A percentile compares a stretch with the other conserved stretches of the same genome.
These are phyloP conservation scores for Marcusenius ussheri DNA, from an alignment of 2,113 vertebrate genomes.

Conservation along the genomic window DNA sequence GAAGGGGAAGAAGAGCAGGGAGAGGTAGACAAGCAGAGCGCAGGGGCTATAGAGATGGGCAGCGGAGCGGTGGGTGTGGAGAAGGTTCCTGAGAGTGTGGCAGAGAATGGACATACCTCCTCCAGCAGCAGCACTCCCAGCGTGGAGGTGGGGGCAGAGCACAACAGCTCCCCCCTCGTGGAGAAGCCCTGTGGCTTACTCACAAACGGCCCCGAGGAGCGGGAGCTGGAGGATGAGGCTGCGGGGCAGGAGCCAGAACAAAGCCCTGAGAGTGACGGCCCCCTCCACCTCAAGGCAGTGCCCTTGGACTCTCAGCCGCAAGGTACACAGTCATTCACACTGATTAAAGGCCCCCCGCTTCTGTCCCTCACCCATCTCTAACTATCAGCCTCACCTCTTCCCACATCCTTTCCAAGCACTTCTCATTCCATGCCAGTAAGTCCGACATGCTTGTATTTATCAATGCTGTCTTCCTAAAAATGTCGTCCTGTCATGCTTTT, in stretches of 20 bases:
- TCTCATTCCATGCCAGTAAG: neutral
- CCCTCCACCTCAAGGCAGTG: constrained; percentile 19
- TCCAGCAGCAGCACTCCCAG: neutral
- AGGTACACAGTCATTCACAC: constrained; percentile 3
- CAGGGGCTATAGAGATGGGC: neutral
- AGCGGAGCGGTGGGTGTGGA: neutral
- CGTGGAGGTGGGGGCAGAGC: neutral
- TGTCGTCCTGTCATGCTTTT: neutral
- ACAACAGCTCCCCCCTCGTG: neutral
- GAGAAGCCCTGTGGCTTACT: neutral
- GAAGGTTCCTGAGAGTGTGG: neutral
- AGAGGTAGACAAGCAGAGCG: neutral
- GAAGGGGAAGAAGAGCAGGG: neutral
- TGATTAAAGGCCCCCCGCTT: neutral
- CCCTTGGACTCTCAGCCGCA: constrained; percentile 17
- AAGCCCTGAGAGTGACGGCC: neutral
- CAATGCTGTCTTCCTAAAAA: neutral
- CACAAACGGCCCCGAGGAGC: neutral
- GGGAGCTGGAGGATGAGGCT: neutral
- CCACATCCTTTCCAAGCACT: neutral
- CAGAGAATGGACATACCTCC: neutral
- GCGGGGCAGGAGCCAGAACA: neutral
- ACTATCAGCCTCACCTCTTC: neutral
- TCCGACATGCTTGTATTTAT: neutral
- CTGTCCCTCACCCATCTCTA: neutral